These are phyloP conservation scores for Prunella himalayana DNA, from an alignment of 2,113 vertebrate species.

Conservation along the genomic window DNA sequence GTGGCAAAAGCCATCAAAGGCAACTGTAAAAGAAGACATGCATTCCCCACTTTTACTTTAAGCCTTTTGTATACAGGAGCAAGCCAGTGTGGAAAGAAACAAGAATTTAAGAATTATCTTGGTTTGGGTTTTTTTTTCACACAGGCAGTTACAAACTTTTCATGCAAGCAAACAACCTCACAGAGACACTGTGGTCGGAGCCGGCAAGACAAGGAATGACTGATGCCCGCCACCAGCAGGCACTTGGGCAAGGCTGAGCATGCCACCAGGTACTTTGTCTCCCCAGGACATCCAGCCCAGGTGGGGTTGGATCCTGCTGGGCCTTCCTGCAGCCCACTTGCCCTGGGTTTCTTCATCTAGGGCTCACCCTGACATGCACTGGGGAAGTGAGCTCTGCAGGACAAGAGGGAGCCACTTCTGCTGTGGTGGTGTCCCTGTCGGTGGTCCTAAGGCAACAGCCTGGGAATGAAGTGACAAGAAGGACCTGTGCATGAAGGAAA, in stretches of 20 bases:
- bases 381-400: background rate
- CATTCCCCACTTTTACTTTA: background rate
- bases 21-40: background rate
- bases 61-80: background rate
- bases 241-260: background rate
- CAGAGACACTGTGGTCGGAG: background rate
- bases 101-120: background rate
- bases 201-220: background rate
- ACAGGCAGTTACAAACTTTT: background rate
- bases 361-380: background rate
- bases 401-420: background rate
- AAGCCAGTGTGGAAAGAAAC: background rate
- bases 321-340: background rate
- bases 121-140: background rate
- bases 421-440: background rate
- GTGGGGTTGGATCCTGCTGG: background rate
- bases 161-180: accelerated
- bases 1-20: background rate
- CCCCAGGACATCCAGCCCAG: background rate
- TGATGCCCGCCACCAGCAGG: accelerated
- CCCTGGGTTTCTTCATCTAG: background rate
- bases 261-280: accelerated
- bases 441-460: background rate
- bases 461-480: accelerated
- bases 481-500: background rate